phyloP scores from a whole-genome alignment of 2,888 invertebrate genomes.

The Spisula solida region DNA sequence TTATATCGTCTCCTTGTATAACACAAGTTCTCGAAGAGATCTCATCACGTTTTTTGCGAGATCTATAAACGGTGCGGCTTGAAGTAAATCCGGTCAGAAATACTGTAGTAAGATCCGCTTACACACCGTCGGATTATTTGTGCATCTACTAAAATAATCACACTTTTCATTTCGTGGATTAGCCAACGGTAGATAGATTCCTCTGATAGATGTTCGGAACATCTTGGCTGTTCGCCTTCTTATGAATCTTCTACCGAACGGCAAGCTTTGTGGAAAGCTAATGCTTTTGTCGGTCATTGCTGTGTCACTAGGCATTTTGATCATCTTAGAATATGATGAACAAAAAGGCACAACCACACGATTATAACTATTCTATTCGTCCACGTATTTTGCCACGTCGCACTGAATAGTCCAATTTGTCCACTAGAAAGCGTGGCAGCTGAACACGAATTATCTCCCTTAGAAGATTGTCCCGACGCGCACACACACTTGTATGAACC shows the following conservation, averaged over 20 bases:
- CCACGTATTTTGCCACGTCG: conserved; percentile 46
- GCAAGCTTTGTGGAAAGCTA: conserved; percentile 21
- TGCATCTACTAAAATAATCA: background rate
- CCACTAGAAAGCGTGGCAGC: conserved; percentile 71
- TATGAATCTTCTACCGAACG: background rate
- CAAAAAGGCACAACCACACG: conserved; percentile 75
- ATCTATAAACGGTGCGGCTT: background rate
- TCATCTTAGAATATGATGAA: conserved; percentile 67
- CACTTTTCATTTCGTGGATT: background rate
- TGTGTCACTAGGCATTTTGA: conserved; percentile 41
- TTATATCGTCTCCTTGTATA: background rate
- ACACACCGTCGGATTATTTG: background rate
- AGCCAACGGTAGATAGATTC: background rate
- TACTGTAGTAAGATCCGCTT: background rate
- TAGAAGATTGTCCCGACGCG: conserved; percentile 91
- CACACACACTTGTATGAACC: conserved; percentile 96
- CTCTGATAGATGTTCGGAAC: background rate
- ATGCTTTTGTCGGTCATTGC: conserved; percentile 13
- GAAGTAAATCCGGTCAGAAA: background rate
- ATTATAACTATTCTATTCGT: conserved; percentile 54
- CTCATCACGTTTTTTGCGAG: background rate
- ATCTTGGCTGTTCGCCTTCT: background rate
- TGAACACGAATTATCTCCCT: conserved; percentile 80
- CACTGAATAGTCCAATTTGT: conserved; percentile 55
- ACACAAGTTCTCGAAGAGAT: background rate